phyloP scores from a whole-genome alignment of 2,113 vertebrate genomes.

The Phylloscopus trochiloides region DNA sequence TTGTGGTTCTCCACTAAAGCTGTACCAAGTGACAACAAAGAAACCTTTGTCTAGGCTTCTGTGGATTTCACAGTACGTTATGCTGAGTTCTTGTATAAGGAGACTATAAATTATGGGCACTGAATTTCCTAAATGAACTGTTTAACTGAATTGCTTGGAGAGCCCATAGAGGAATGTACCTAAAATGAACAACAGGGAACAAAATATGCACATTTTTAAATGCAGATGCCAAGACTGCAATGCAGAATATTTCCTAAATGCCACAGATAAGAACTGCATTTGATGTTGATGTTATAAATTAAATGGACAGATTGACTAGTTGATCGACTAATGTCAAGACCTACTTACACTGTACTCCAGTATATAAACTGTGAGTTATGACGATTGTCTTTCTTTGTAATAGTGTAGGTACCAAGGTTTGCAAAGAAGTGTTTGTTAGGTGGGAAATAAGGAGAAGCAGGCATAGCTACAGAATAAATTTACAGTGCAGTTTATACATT shows the following conservation, averaged over 20 bases:
- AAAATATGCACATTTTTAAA: background rate
- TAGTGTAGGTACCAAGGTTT: background rate
- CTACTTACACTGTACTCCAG: background rate
- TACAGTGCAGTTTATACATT: background rate
- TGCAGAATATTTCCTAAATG: background rate
- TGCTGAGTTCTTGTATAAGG: background rate
- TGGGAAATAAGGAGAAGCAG: background rate
- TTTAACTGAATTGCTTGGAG: background rate
- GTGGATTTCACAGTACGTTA: background rate
- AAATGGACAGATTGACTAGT: background rate
- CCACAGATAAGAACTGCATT: background rate
- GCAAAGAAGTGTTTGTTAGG: background rate
- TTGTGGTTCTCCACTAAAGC: background rate
- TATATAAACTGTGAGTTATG: background rate
- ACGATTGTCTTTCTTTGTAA: background rate
- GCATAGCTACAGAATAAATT: background rate
- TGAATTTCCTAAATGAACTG: background rate
- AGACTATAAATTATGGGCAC: background rate
- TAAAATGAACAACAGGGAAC: background rate
- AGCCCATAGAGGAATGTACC: background rate
- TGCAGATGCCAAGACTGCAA: background rate
- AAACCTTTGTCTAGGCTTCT: background rate
- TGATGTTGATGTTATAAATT: background rate
- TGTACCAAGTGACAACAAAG: conserved; percentile 15
- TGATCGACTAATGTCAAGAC: background rate